Evolutionary conservation across 1,140 invertebrate species (phyloP), one percentile per base, ranked within the genome.

Genomic region (Halotydeus destructor): DNA sequence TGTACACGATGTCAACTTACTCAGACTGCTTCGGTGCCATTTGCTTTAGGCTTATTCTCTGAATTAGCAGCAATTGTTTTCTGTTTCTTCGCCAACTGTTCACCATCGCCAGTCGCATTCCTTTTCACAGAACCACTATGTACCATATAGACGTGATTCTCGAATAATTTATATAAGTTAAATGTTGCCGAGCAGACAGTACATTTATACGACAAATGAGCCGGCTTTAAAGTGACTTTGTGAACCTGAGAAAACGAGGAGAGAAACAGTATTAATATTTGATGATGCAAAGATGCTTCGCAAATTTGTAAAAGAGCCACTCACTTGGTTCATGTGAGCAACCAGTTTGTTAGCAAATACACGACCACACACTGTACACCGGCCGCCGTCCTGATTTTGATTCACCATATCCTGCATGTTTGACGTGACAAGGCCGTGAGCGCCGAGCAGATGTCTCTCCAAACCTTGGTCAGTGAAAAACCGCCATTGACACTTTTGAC

Each of bases 361-460:
- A 76, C 82, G 54, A 56, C 81, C 81, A 68, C 84, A 91, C 33
- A 85, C 75, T 33, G 84, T 84, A 69, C 85, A 91, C 46, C 85
- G 67, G 32, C 85, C 85, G 33, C 79, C 77, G 63, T 91, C 85
- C 60, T 84, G 85, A 49, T 83, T 83, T 57, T 81, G 85, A 56
- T 91, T 88, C 33, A 85, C 83, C 32, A 83, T 82, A 56, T 88
- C 82, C 58, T 89, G 81, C 80, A 93, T 85, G 53, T 84, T 88
- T 37, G 81, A 85, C 28, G 85, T 91, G 14, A 93, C 85, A 27
- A 91, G 67, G 30, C 83, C 83, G 58, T 93, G 85, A 39, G 81
- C 81, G 41, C 85, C 85, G 33, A 93, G 65, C 48, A 91, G 68
- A 70, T 93, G 85, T 53, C 85, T 65, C 61, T 93, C 85, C 25